phyloP scores from a whole-genome alignment of 2,888 invertebrate genomes.

The Microplitis deprimator region DNA sequence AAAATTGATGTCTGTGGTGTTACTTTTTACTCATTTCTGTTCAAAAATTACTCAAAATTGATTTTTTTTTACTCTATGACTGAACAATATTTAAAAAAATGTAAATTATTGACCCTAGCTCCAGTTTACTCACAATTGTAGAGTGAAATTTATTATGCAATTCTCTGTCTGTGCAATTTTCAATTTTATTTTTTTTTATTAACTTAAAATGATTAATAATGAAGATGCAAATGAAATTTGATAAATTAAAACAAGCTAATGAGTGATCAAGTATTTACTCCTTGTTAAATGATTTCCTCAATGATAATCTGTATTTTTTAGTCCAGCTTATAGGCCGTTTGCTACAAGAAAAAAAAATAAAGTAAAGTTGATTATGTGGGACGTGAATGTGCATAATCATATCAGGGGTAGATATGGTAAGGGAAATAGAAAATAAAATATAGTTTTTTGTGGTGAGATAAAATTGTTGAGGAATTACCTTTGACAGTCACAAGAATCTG shows the following conservation, averaged over 20 bases:
- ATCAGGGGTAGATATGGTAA: slow-evolving; percentile 27
- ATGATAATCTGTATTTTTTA: slow-evolving; percentile 53
- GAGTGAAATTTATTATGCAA: too few species aligned
- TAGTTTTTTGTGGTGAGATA: not conserved
- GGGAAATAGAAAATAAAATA: not conserved
- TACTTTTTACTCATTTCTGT: too few species aligned
- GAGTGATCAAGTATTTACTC: slow-evolving; percentile 50
- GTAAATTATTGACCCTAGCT: too few species aligned
- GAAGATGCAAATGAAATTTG: slow-evolving; percentile 36
- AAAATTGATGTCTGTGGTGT: too few species aligned
- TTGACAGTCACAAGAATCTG: slow-evolving; percentile 70
- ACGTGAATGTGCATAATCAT: not conserved
- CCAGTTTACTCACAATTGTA: too few species aligned
- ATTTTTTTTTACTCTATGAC: too few species aligned
- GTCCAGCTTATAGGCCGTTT: slow-evolving; percentile 48
- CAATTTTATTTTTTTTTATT: too few species aligned
- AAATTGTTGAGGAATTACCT: slow-evolving; percentile 52
- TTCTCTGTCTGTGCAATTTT: too few species aligned
- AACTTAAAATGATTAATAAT: too few species aligned
- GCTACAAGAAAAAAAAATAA: slow-evolving; percentile 43
- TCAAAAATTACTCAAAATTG: too few species aligned
- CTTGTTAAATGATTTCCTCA: slow-evolving; percentile 55
- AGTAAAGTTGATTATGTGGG: slow-evolving; percentile 21
- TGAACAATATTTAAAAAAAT: too few species aligned
- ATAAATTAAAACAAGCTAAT: not conserved